Evolutionary conservation across 2,797 vertebrate species (phyloP).

Genomic region (Lutjanus argentimaculatus): DNA sequence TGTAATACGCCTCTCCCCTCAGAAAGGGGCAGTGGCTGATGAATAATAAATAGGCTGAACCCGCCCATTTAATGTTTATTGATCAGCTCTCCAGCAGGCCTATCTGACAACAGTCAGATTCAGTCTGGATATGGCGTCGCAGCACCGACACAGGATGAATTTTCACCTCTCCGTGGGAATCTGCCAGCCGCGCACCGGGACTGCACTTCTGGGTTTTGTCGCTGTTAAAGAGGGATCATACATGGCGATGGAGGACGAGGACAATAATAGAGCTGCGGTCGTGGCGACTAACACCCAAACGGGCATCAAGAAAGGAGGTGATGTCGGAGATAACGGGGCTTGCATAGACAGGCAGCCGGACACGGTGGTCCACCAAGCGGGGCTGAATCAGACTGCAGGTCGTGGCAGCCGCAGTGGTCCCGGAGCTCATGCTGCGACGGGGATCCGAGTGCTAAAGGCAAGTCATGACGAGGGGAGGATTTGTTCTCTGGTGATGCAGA

Average conservation of each 20-base stretch:
- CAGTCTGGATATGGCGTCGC: slow-evolving; percentile 86
- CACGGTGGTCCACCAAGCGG: slow-evolving; percentile 77
- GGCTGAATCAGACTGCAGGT: slow-evolving; percentile 72
- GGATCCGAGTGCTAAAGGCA: slow-evolving; percentile 89
- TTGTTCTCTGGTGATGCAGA: slow-evolving; percentile 19
- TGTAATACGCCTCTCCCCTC: slow-evolving; percentile 41
- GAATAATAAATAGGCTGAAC: slow-evolving; percentile 69
- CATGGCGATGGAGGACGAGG: slow-evolving; percentile 88
- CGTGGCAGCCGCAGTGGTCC: slow-evolving; percentile 79
- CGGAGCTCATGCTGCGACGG: slow-evolving; percentile 79
- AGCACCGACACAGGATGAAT: slow-evolving; percentile 73
- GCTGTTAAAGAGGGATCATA: slow-evolving; percentile 46
- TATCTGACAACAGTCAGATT: slow-evolving; percentile 76
- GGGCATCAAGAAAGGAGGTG: slow-evolving; percentile 77
- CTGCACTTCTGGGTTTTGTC: slow-evolving; percentile 47
- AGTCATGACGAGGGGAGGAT: slow-evolving; percentile 52
- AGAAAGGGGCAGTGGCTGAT: slow-evolving; percentile 61
- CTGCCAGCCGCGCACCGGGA: slow-evolving; percentile 66
- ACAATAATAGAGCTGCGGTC: slow-evolving; percentile 56
- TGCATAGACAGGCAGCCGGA: slow-evolving; percentile 83
- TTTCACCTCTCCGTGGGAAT: slow-evolving; percentile 81
- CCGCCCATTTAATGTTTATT: slow-evolving; percentile 86
- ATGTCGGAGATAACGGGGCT: slow-evolving; percentile 81
- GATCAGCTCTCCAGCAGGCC: slow-evolving; percentile 73
- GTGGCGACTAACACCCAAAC: slow-evolving; percentile 62